phyloP scores from a whole-genome alignment of 2,888 invertebrate genomes.

The Hirtodrosophila confusa region DNA sequence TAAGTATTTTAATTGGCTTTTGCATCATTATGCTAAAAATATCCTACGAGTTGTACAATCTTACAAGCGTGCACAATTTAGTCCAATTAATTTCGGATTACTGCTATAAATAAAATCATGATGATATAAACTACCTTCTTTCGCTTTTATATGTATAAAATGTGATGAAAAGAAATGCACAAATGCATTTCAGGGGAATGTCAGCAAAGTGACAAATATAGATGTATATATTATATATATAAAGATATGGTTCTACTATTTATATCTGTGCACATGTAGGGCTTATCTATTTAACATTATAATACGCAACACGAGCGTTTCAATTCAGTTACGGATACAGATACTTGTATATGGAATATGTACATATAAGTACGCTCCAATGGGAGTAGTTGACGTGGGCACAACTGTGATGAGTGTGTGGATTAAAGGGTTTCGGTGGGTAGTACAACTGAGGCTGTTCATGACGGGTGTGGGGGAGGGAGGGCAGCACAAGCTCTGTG shows the following conservation, averaged over 20 bases:
- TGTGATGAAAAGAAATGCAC: too few species aligned
- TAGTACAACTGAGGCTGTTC: too few species aligned
- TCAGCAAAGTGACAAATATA: too few species aligned
- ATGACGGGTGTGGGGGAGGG: neutral
- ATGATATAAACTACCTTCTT: too few species aligned
- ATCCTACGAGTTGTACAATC: too few species aligned
- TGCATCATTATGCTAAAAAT: too few species aligned
- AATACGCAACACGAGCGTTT: conserved; percentile 28
- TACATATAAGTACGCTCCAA: conserved; percentile 20
- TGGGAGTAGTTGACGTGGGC: conserved; percentile 20
- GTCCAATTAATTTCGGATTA: too few species aligned
- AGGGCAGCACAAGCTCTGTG: conserved; percentile 2
- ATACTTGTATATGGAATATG: conserved; percentile 2
- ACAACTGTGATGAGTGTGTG: conserved; percentile 2
- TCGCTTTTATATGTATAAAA: too few species aligned
- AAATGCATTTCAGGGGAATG: too few species aligned
- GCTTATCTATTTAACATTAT: conserved; percentile 48
- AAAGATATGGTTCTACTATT: neutral
- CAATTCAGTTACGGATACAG: neutral
- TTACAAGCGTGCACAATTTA: too few species aligned
- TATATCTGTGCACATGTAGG: neutral
- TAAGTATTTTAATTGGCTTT: too few species aligned
- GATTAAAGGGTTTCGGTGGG: neutral
- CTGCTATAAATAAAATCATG: too few species aligned
- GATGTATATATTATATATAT: neutral